Base-by-base conservation (phyloP, 2,888 invertebrate species). In the Danaus chrysippus region DNA sequence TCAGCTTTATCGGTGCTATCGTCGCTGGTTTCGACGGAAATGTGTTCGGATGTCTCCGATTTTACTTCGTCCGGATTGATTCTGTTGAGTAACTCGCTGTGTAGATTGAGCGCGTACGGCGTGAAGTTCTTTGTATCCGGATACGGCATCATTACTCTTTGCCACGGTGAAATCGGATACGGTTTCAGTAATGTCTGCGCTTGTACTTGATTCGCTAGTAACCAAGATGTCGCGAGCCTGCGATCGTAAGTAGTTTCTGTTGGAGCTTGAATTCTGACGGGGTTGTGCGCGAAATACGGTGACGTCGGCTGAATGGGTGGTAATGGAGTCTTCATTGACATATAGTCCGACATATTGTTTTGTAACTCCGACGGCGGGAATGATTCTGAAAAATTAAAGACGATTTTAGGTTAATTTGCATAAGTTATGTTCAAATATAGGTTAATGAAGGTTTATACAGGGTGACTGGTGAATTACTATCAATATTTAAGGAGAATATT, bases 81-180 rank as follows among this genome's bases (percentile, higher is more conserved):
- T 78, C 84, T 78, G 69, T 78, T 85, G 12, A 87, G 70, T 1
- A 89, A 76, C 64, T 89, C 87, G 56, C 74, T 86, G 63, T 87
- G 87, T 10, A 89, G 72, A 60, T 75, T 85, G 1, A 88, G 68
- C 1, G 85, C 82, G 70, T 91, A 90, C 0, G 91, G 89, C 0
- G 82, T 78, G 62, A 89, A 90, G 69, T 82, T 81, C 73, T 85
- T 83, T 10, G 83, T 70, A 64, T 86, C 84, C 19, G 81, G 75
- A 73, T 92, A 93, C 0, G 93, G 93, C 73, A 93, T 86, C 84
- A 93, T 92, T 63, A 93, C 88, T 73, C 92, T 87, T 59, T 93
- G 92, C 93, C 93, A 93, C 1, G 92, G 91, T 0, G 89, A 87
- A 53, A 91, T 87, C 0, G 91, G 92, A 71, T 91, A 91, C 0